Conservation (phyloP, 2,113 vertebrate species). For the Crotalus tigris region DNA sequence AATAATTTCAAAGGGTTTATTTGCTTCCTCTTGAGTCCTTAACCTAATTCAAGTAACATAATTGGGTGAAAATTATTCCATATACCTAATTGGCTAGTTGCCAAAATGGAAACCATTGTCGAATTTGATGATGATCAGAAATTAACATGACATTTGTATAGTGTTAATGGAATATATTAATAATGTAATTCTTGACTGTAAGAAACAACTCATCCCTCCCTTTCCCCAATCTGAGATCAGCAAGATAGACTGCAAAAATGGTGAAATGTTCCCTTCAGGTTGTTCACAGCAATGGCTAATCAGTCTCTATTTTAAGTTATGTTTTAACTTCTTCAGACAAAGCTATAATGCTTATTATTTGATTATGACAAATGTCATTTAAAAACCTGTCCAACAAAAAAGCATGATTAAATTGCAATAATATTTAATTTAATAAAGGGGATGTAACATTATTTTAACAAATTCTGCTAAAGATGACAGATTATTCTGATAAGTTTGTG, state of each 20-base stretch:
- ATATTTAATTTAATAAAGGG: conserved; percentile 75
- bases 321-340: conserved; percentile 77
- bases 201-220: conserved; percentile 74
- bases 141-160: conserved; percentile 92
- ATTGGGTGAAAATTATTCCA: conserved; percentile 83
- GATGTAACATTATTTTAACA: conserved; percentile 78
- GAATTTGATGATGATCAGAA: conserved; percentile 87
- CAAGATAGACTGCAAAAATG: conserved; percentile 71
- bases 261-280: conserved; percentile 78
- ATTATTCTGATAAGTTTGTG: conserved; percentile 69
- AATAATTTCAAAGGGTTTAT: conserved; percentile 72
- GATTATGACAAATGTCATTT: conserved; percentile 86
- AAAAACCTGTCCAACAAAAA: conserved; percentile 78
- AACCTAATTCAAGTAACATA: conserved; percentile 74
- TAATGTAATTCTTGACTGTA: conserved; percentile 84
- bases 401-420: conserved; percentile 83
- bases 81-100: conserved; percentile 79
- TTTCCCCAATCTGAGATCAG: conserved; percentile 67
- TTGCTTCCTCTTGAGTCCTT: conserved; percentile 73
- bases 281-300: conserved; percentile 66
- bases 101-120: conserved; percentile 81
- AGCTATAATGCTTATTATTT: conserved; percentile 78
- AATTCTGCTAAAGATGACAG: conserved; percentile 81
- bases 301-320: conserved; percentile 78
- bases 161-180: conserved; percentile 90